Conservation (phyloP, 2,797 vertebrate species). For the Notolabrus celidotus region DNA sequence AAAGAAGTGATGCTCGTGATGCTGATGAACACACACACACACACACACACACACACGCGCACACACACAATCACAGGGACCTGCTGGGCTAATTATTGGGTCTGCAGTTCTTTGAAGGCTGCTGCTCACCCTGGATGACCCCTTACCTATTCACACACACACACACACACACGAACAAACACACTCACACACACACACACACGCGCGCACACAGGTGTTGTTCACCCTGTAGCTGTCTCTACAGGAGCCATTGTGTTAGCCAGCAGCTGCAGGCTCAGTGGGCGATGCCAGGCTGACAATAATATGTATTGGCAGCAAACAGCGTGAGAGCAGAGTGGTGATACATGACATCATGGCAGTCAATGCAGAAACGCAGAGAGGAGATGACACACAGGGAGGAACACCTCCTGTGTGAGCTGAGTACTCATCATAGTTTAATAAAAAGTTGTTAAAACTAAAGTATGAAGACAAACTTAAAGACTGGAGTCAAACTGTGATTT, state of each 20-base stretch:
- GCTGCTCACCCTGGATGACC: conserved; percentile 45
- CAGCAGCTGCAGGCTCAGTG: conserved; percentile 48
- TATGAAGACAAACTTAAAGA: no score
- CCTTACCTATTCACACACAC: conserved; percentile 13
- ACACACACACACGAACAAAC: conserved; percentile 24
- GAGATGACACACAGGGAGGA: conserved; percentile 1
- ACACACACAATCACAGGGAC: conserved; percentile 6
- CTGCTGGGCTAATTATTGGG: conserved; percentile 50
- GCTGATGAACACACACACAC: neutral
- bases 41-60: conserved; percentile 1
- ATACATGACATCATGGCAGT: conserved; percentile 24
- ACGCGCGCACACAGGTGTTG: conserved; percentile 15
- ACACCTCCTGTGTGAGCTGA: neutral
- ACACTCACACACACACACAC: conserved; percentile 26
- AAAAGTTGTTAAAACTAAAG: no score
- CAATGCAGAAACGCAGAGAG: conserved; percentile 5
- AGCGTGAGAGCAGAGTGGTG: conserved; percentile 50
- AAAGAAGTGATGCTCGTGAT: conserved; percentile 29
- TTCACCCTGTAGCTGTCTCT: conserved; percentile 26
- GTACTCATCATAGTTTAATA: no score
- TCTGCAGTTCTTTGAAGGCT: conserved; percentile 46
- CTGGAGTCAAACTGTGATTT: no score
- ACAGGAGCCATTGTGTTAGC: conserved; percentile 53
- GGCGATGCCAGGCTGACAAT: conserved; percentile 60
- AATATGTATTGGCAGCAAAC: conserved; percentile 69